Base-by-base conservation (phyloP, 2,797 vertebrate genomes). In the Rhinichthys osculus region DNA sequence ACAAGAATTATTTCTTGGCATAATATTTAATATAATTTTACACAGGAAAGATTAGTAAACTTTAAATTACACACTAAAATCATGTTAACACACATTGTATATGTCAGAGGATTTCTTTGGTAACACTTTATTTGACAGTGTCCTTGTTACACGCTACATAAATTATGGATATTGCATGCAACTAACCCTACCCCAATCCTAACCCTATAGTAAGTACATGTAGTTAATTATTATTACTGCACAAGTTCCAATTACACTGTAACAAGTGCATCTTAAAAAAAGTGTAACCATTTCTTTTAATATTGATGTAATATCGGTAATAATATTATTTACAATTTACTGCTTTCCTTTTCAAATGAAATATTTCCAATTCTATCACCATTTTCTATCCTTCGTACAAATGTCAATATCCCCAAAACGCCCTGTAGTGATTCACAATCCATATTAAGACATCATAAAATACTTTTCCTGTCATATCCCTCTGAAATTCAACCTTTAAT, bases 401-500 rank as follows among this genome's bases (percentile, higher is more conserved):
- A 57, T 77, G 33, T 77, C 11, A 77, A 16, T 3, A 57, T 77
- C 38, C 38, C 0, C n/a, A 5, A 57, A 77, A n/a, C 7, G 7
- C 52, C 52, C 38, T 23, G 74, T 14, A 16, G 54, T 62, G n/a
- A n/a, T 62, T 78, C 54, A 78, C 8, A 1, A 42, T 14, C 21
- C 21, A 38, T 69, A 44, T 80, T 13, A 38, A 16, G 21, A 80
- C 50, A 21, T 2, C 35, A 42, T 71, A 6, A 38, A 40, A 62
- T 38, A 77, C 23, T 62, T 78, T 42, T 47, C 19, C 7, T 64
- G 19, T 33, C 27, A 62, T 47, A 62, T 27, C n/a, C 23, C 33
- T 82, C 7, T 62, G 40, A 82, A 50, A 27, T 74, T 62, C 54
- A 74, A 64, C 27, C 40, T 64, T 57, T 64, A 74, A 59, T 74